These are phyloP conservation scores for Alethe castanea DNA, from an alignment of 2,113 vertebrate species.

Conservation along the genomic window DNA sequence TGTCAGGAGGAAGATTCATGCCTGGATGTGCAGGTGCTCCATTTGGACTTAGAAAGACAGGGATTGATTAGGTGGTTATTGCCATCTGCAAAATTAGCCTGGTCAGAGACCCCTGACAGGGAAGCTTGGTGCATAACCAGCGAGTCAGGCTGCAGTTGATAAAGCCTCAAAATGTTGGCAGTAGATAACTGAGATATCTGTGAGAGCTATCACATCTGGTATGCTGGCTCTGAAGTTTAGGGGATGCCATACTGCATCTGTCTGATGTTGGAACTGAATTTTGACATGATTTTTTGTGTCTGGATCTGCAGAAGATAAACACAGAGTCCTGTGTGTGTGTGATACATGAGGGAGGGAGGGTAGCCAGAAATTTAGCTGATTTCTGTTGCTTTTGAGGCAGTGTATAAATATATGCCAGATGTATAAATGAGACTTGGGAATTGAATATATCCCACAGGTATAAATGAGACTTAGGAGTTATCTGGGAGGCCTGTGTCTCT, in stretches of 20 bases:
- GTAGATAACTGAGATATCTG: not conserved
- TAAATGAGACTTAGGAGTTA: not conserved
- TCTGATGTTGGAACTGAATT: not conserved
- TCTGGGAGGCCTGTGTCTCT: not conserved
- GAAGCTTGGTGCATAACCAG: not conserved
- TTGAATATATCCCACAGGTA: not conserved
- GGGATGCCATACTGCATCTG: not conserved
- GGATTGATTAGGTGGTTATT: constrained; percentile 59
- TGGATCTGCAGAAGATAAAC: not conserved
- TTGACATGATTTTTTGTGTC: not conserved
- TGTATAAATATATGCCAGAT: not conserved
- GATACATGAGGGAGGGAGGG: not conserved
- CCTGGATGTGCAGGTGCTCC: constrained; percentile 57
- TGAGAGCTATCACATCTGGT: not conserved
- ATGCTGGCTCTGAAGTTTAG: not conserved
- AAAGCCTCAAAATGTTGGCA: not conserved
- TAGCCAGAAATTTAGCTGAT: not conserved
- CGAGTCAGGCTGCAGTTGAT: not conserved
- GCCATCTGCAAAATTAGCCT: constrained; percentile 50
- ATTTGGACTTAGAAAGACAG: constrained; percentile 34
- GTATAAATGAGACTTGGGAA: not conserved
- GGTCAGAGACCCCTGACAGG: constrained; percentile 22
- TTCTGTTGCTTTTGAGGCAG: not conserved
- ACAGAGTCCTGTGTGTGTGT: not conserved
- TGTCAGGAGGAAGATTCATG: constrained; percentile 60